Evolutionary conservation across 2,888 invertebrate species (phyloP), one percentile per base, ranked within the genome.

Genomic region (Eremobia ochroleuca): DNA sequence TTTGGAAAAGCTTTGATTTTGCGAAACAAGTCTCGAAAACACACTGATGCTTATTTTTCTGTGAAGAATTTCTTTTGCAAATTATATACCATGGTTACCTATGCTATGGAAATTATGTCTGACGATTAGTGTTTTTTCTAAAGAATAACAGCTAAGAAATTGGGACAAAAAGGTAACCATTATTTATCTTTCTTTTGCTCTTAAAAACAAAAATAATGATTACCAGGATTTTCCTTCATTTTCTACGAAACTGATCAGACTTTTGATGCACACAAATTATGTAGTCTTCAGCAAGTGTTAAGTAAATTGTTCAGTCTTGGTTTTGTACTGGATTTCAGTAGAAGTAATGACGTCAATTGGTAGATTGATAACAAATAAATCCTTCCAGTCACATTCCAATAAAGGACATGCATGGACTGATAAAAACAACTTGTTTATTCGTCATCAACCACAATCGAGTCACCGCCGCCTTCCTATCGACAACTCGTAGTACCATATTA

Each of bases 401-500:
- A 52, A 13, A n/a, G n/a, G 55, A 13, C 55, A 55, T 13, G 25
- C 25, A 25, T 25, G 25, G 52, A 25, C 25, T 9, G 46, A 49
- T 18, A 49, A 6, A 49, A 49, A 49, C 21, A 49, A 49, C 49
- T 49, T 49, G 49, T 52, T 49, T 49, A 28, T 25, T 4, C 13
- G 21, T 80, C 73, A 43, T 46, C 6, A 1, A 37, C 9, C 9
- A 2, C 18, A 52, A 34, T 40, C 65, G 65, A 66, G 25, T 40
- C 37, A 66, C 28, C n/a, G 3, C 6, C n/a, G 31, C 18, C 15
- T 61, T 28, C 15, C 4, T 0, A 21, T 73, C 86, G 72, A 61
- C 0, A 82, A 55, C 58, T 6, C 37, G 4, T 70, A 31, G 78
- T 84, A 75, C 0, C n/a, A 9, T 25, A 37, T 31, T 61, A 65